A percentile compares a stretch with the other conserved stretches of the same genome.
Conservation (phyloP, 2,888 invertebrate species). For the Maniola hyperantus region DNA sequence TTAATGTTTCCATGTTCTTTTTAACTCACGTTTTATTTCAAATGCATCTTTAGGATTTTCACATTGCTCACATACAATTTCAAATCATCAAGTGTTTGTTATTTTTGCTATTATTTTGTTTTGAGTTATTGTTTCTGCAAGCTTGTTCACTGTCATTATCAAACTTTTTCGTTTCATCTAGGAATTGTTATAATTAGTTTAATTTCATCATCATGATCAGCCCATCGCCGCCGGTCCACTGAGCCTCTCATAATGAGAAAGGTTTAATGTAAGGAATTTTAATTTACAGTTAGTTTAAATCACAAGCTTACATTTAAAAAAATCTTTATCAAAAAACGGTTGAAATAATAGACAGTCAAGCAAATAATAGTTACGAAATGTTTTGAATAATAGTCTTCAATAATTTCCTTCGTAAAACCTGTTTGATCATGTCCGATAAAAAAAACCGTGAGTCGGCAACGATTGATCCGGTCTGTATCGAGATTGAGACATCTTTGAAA, state of each 20-base stretch:
- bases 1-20: background rate
- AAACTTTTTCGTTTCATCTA: too few species aligned
- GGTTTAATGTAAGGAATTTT: too few species aligned
- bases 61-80: too few species aligned
- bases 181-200: too few species aligned
- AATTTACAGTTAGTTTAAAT: background rate
- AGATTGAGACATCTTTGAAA: constrained; percentile 80
- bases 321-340: constrained; percentile 10
- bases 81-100: too few species aligned
- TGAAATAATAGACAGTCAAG: constrained; percentile 32
- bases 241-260: too few species aligned
- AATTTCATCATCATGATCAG: too few species aligned
- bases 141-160: too few species aligned
- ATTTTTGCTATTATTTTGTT: too few species aligned
- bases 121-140: too few species aligned
- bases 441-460: constrained; percentile 70
- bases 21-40: background rate
- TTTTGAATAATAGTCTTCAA: constrained; percentile 45
- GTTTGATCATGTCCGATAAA: constrained; percentile 73
- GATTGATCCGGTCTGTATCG: constrained; percentile 75
- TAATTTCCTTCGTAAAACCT: constrained; percentile 68
- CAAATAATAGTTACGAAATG: constrained; percentile 42
- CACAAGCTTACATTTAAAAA: background rate
- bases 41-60: background rate
- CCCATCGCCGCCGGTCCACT: too few species aligned